These are phyloP conservation scores for Falco cherrug DNA, from an alignment of 2,797 vertebrate species.

Conservation along the genomic window DNA sequence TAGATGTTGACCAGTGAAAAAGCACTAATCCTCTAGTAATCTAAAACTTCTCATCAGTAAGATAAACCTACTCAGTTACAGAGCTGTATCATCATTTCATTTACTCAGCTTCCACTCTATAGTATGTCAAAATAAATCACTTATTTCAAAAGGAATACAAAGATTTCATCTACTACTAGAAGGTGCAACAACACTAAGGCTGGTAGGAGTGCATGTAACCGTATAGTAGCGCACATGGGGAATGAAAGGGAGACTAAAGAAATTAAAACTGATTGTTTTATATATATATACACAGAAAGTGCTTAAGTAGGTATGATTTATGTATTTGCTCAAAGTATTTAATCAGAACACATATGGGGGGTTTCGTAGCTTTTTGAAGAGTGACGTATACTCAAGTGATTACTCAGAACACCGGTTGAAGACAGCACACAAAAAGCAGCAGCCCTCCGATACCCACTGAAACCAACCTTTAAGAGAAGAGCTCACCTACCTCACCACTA, in stretches of 20 bases:
- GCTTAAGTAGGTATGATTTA: neutral
- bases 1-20: neutral
- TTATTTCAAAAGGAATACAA: neutral
- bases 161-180: neutral
- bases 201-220: neutral
- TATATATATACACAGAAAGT: neutral
- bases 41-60: neutral
- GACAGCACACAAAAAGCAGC: neutral
- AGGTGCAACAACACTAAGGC: neutral
- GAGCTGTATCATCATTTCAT: neutral
- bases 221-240: neutral
- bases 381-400: neutral
- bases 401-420: neutral
- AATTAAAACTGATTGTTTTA: neutral
- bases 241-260: neutral
- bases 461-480: neutral
- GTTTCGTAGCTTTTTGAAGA: neutral
- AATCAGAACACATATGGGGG: neutral
- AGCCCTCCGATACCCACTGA: neutral
- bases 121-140: neutral
- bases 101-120: neutral
- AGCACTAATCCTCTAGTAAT: neutral
- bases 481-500: neutral
- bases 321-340: neutral
- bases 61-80: neutral